phyloP scores from a whole-genome alignment of 1,140 invertebrate species.

The Geopemphigus sp. region DNA sequence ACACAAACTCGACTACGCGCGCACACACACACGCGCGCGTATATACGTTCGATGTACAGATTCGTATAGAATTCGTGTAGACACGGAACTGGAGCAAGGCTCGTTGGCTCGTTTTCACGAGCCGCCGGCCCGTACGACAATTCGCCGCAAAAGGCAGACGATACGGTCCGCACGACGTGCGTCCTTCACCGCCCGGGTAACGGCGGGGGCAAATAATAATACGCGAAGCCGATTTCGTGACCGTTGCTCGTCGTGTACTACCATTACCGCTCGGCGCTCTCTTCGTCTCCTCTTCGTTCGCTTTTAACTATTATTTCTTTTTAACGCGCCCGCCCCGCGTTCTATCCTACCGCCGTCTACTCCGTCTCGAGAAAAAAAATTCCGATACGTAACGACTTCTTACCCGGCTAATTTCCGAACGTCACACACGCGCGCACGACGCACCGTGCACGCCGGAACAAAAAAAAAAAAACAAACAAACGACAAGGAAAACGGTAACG shows the following conservation, averaged over 20 bases:
- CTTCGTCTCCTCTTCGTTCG: too few relatives aligned
- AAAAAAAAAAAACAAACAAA: too few relatives aligned
- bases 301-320: too few relatives aligned
- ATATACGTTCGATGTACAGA: too few relatives aligned
- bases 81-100: slow-evolving; percentile 44
- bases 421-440: not conserved
- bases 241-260: slow-evolving; percentile 45
- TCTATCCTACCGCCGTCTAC: too few relatives aligned
- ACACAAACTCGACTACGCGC: too few relatives aligned
- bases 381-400: not conserved
- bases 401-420: slow-evolving; percentile 13
- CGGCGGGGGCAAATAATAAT: slow-evolving; percentile 27
- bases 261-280: not conserved
- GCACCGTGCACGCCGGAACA: too few relatives aligned
- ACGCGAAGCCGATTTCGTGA: slow-evolving; percentile 45
- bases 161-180: slow-evolving; percentile 34
- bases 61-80: slow-evolving; percentile 41
- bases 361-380: not conserved
- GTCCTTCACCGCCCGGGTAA: slow-evolving; percentile 41
- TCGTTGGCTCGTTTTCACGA: slow-evolving; percentile 29
- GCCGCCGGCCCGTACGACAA: not conserved
- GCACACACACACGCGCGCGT: too few relatives aligned
- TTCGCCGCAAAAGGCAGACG: slow-evolving; percentile 41
- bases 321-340: too few relatives aligned
- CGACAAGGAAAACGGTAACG: not conserved